Base-by-base conservation (phyloP, 2,888 invertebrate species). In the Trissolcus brochymenae region DNA sequence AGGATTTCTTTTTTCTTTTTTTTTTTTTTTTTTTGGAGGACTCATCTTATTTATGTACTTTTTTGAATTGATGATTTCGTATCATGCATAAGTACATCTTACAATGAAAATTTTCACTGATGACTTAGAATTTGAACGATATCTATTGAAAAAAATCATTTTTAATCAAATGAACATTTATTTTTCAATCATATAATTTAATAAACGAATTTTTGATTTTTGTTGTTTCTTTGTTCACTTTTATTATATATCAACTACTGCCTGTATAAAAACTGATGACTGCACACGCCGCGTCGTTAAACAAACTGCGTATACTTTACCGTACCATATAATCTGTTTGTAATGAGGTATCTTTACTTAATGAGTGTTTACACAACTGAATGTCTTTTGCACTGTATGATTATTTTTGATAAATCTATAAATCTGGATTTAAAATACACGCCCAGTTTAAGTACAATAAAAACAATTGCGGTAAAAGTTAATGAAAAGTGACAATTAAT, bases 351-450 rank as follows among this genome's bases (percentile, higher is more conserved):
- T 76, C 70, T 76, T 60, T 25, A 19, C 65, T 51, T 65, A 65
- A 70, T 71, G 57, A 76, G 61, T 66, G 65, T 76, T 70, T 65
- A 66, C 70, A 70, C 71, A 76, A 76, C 70, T 61, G 51, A 76
- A 65, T 55, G 62, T 70, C 54, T 40, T 59, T 64, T 59, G 64
- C 41, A 35, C 40, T 16, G 55, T 29, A 76, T 70, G 68, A 76
- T 68, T 70, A 70, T 76, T 76, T 64, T 68, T 68, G 66, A 41
- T 29, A 66, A 73, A 66, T 61, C 21, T 74, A 74, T 35, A 35
- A 35, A 35, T 35, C 11, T 11, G 35, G 9, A 35, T 35, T 35
- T 9, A 7, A 35, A 35, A 11, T 9, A 1, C 35, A 35, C 7
- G 35, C 35, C 35, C 6, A 1, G 9, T 35, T 35, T 11, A 35